These are phyloP conservation scores for Prunella fulvescens DNA, from an alignment of 2,113 vertebrate genomes.

Conservation along the genomic window DNA sequence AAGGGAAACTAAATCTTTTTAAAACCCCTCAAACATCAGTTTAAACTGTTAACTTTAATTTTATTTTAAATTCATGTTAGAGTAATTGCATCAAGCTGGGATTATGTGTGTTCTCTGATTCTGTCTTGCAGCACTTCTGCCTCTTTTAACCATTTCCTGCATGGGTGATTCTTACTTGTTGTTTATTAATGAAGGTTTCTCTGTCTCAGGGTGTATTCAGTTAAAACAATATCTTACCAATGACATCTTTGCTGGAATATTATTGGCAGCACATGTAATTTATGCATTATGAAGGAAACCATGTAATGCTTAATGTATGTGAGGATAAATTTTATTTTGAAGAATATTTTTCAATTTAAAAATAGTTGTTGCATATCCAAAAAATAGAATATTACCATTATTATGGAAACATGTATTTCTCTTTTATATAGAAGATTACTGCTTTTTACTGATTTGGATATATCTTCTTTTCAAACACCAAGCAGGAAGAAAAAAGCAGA, in stretches of 20 bases:
- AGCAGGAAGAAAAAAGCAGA: not conserved
- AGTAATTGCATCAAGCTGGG: conserved; percentile 81
- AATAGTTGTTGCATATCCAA: not conserved
- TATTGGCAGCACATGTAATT: not conserved
- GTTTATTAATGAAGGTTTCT: not conserved
- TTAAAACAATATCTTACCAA: not conserved
- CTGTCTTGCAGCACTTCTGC: conserved; percentile 29
- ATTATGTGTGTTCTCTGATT: conserved; percentile 68
- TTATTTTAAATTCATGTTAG: conserved; percentile 81
- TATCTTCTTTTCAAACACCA: not conserved
- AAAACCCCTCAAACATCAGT: conserved; percentile 79
- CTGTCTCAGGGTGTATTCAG: not conserved
- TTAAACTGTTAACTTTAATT: conserved; percentile 84
- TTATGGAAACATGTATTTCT: not conserved
- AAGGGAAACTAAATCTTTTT: conserved; percentile 83
- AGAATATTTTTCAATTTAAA: not conserved
- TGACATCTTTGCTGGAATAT: not conserved
- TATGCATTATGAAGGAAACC: not conserved
- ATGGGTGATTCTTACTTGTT: not conserved
- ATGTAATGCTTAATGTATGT: not conserved
- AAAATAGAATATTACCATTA: not conserved
- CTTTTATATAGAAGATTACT: not conserved
- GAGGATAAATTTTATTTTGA: not conserved
- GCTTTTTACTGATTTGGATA: not conserved
- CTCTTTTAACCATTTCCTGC: conserved; percentile 68